Evolutionary conservation across 2,797 vertebrate species (phyloP).

Genomic region (Sardinella longiceps): DNA sequence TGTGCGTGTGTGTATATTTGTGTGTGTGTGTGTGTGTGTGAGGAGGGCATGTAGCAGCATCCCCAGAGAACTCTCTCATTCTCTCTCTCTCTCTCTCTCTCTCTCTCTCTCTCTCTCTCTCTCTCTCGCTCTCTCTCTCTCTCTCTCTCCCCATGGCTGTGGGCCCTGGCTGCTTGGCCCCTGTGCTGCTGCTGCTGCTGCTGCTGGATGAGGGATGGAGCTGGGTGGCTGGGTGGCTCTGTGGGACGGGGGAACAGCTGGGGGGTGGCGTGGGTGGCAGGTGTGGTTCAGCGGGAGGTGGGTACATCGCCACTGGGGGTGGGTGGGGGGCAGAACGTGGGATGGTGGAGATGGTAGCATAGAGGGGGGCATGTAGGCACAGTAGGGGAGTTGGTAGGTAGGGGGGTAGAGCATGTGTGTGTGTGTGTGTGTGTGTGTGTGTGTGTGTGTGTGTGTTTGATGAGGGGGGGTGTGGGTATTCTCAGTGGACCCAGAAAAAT

Average conservation of each 20-base stretch:
- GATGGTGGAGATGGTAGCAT: not conserved
- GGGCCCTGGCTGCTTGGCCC: not conserved
- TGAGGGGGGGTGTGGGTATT: not conserved
- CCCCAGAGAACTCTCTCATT: conserved; percentile 13
- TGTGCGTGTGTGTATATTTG: not conserved
- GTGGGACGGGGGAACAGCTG: not conserved
- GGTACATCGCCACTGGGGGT: conserved; percentile 6
- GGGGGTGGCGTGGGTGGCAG: conserved; percentile 21
- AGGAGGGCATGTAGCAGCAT: not conserved
- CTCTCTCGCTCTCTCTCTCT: not conserved
- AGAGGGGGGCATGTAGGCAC: not conserved
- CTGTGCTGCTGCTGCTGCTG: too few relatives aligned
- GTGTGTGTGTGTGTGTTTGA: conserved; percentile 22
- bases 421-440: conserved; percentile 52
- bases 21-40: not conserved
- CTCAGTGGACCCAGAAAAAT: not conserved
- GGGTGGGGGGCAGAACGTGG: not conserved
- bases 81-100: not conserved
- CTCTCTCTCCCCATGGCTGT: not conserved
- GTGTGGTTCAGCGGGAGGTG: conserved; percentile 14
- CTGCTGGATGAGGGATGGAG: conserved; percentile 5
- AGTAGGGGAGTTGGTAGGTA: not conserved
- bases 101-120: not conserved
- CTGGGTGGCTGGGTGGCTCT: too few relatives aligned
- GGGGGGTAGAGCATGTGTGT: not conserved